Percentiles rank a stretch among this genome's conserved stretches.
These are phyloP conservation scores for Stichodactyla helianthus DNA, from an alignment of 64 coral and sea anemone genomes.

Conservation along the genomic window DNA sequence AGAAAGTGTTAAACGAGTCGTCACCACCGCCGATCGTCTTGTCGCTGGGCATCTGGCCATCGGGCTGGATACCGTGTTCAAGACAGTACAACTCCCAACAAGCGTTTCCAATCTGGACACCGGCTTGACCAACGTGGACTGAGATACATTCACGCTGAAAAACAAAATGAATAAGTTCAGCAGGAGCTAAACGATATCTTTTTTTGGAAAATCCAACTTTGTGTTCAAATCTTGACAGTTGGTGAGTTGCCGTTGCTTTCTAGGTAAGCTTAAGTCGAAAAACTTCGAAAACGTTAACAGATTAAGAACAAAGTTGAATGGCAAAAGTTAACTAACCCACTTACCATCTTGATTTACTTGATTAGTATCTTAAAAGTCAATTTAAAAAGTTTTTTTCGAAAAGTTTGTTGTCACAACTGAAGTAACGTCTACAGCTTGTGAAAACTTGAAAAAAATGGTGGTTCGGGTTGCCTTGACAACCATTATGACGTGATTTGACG, in stretches of 20 bases:
- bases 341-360: constrained; percentile 15
- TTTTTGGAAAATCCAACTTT: neutral
- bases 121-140: constrained; percentile 72
- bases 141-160: constrained; percentile 81
- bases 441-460: constrained; percentile 3
- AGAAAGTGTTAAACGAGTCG: constrained; percentile 24
- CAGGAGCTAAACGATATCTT: neutral
- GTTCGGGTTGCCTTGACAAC: neutral
- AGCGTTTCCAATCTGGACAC: constrained; percentile 75
- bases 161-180: neutral
- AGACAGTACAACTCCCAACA: constrained; percentile 80
- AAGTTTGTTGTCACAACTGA: constrained; percentile 7
- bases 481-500: neutral
- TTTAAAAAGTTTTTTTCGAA: neutral
- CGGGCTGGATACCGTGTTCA: constrained; percentile 62
- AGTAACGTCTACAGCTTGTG: constrained; percentile 23
- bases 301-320: neutral
- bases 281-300: neutral
- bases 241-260: constrained; percentile 8
- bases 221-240: neutral
- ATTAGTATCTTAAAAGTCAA: neutral
- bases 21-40: constrained; percentile 23
- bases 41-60: constrained; percentile 56
- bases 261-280: neutral
- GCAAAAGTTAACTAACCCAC: neutral